These are phyloP conservation scores for Centrocercus urophasianus DNA, from an alignment of 2,113 vertebrate species.

Conservation along the genomic window DNA sequence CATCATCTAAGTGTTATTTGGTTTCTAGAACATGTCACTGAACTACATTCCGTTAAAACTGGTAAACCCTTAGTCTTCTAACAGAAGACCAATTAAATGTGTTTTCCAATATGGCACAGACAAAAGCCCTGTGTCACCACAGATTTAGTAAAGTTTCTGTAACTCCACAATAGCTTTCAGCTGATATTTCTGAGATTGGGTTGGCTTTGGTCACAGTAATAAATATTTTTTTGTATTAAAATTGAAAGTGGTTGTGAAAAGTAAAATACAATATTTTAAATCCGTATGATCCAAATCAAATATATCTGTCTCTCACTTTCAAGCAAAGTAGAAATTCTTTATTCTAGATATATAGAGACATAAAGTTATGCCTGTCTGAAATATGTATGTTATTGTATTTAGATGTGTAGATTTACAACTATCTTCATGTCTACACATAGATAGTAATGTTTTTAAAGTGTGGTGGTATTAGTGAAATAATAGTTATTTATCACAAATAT, in stretches of 20 bases:
- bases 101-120: neutral
- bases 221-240: neutral
- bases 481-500: neutral
- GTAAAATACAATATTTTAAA: neutral
- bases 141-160: neutral
- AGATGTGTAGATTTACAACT: neutral
- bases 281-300: neutral
- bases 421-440: neutral
- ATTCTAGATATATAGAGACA: neutral
- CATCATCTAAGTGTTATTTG: neutral
- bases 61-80: neutral
- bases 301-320: neutral
- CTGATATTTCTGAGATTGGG: neutral
- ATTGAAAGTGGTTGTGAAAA: neutral
- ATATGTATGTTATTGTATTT: neutral
- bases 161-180: neutral
- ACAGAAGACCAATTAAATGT: neutral
- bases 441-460: neutral
- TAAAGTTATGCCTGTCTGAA: neutral
- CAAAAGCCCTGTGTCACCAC: neutral
- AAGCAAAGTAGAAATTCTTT: neutral
- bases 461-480: neutral
- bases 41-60: neutral
- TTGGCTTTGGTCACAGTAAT: constrained; percentile 4
- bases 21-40: neutral